A percentile compares a stretch with the other conserved stretches of the same genome.
phyloP scores from a whole-genome alignment of 92 coral and sea anemone species.

The Epizoanthus stellaris region DNA sequence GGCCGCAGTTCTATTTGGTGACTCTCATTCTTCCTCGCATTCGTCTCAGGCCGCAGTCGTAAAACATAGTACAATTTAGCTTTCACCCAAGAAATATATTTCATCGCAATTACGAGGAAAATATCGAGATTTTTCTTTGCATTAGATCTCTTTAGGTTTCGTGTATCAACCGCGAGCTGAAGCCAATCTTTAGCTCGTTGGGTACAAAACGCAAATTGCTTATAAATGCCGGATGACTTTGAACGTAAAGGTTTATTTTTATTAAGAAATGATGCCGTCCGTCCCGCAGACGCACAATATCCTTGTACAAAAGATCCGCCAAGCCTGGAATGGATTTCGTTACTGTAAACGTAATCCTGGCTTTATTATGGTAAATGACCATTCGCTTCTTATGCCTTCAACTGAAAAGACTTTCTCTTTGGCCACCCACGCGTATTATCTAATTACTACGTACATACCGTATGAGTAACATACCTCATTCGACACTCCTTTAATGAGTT shows the following conservation, averaged over 20 bases:
- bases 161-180: too few relatives aligned
- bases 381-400: neutral
- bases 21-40: too few relatives aligned
- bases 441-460: neutral
- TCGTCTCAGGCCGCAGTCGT: too few relatives aligned
- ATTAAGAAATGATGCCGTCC: neutral
- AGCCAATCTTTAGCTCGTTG: neutral
- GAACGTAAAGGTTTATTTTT: neutral
- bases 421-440: slow-evolving; percentile 26
- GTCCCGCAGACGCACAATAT: slow-evolving; percentile 20
- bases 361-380: slow-evolving; percentile 21
- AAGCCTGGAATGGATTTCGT: slow-evolving; percentile 3
- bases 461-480: neutral
- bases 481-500: slow-evolving; percentile 12
- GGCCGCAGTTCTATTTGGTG: too few relatives aligned
- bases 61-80: too few relatives aligned
- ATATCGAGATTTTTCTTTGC: too few relatives aligned
- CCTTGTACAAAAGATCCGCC: slow-evolving; percentile 11
- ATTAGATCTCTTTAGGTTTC: too few relatives aligned
- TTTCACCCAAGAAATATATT: neutral
- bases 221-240: neutral
- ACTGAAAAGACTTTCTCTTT: neutral
- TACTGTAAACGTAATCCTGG: slow-evolving; percentile 2
- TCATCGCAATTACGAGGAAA: neutral
- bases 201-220: neutral